Conservation (phyloP, 2,888 invertebrate species). For the Diploptera punctata region DNA sequence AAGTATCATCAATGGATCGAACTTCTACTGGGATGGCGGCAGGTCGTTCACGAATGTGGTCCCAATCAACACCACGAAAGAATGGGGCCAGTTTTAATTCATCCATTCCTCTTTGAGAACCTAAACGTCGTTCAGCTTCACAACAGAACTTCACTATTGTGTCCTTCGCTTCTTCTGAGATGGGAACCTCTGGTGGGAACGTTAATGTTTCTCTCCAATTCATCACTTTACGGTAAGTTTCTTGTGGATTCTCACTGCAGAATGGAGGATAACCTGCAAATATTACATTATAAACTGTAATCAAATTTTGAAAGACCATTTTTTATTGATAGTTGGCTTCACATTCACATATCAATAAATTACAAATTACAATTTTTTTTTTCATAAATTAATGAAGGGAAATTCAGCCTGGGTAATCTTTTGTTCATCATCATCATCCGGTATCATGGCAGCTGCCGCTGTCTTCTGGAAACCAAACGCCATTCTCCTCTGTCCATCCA, state of each 20-base stretch:
- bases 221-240: slow-evolving; percentile 97
- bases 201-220: slow-evolving; percentile 98
- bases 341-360: no score
- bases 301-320: no score
- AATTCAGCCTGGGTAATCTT: no score
- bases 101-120: slow-evolving; percentile 88
- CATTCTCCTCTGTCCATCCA: no score
- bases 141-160: slow-evolving; percentile 97
- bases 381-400: no score
- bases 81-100: slow-evolving; percentile 92
- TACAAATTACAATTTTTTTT: no score
- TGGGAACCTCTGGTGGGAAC: slow-evolving; percentile 99
- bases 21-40: slow-evolving; percentile 98
- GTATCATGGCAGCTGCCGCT: no score
- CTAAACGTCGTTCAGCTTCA: slow-evolving; percentile 91
- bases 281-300: no score
- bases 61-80: slow-evolving; percentile 98
- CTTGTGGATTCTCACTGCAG: slow-evolving; percentile 98
- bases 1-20: slow-evolving; percentile 98
- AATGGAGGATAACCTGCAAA: slow-evolving; percentile 93
- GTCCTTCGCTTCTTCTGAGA: slow-evolving; percentile 96
- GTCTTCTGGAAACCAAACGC: no score
- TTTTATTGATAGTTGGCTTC: no score
- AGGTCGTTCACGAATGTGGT: slow-evolving; percentile 96
- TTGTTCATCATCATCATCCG: no score